These are phyloP conservation scores for Tautogolabrus adspersus DNA, from an alignment of 2,113 vertebrate species.

Conservation along the genomic window DNA sequence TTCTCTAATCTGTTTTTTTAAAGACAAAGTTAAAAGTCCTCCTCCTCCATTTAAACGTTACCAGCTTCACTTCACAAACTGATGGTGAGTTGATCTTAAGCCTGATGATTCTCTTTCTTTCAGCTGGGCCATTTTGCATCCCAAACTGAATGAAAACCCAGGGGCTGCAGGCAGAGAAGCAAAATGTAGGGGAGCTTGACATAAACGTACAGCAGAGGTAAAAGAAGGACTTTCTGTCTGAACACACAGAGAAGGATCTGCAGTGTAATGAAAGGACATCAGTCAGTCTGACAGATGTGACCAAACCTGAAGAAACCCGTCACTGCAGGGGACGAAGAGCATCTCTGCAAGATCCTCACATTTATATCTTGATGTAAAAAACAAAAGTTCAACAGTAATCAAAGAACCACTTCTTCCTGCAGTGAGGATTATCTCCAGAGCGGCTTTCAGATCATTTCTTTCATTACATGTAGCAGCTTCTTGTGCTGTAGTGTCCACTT, in stretches of 20 bases:
- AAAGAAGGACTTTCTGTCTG: conserved; percentile 2
- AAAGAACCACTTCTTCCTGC: background rate
- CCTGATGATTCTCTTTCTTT: background rate
- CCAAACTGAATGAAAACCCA: background rate
- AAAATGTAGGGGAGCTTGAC: background rate
- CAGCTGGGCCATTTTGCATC: background rate
- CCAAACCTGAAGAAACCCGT: conserved; percentile 35
- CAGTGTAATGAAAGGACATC: conserved; percentile 42
- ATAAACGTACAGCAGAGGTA: conserved; percentile 17
- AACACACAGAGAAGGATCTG: background rate
- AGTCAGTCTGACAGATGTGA: conserved; percentile 6
- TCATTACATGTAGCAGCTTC: conserved; percentile 38
- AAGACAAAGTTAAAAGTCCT: no score
- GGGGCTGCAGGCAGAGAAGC: conserved; percentile 20
- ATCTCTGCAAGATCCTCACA: background rate
- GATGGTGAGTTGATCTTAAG: conserved; percentile 48
- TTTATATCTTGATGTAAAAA: background rate
- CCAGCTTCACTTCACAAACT: conserved; percentile 2
- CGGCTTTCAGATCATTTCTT: conserved; percentile 12
- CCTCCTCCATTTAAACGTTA: no score
- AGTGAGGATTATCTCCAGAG: conserved; percentile 41
- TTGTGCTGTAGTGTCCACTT: background rate
- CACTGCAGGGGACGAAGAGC: background rate
- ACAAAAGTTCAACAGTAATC: background rate
- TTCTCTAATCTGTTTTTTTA: no score